Evolutionary conservation across 2,888 invertebrate species (phyloP), one percentile per base, ranked within the genome.

Genomic region (Ornithoptera alexandrae): DNA sequence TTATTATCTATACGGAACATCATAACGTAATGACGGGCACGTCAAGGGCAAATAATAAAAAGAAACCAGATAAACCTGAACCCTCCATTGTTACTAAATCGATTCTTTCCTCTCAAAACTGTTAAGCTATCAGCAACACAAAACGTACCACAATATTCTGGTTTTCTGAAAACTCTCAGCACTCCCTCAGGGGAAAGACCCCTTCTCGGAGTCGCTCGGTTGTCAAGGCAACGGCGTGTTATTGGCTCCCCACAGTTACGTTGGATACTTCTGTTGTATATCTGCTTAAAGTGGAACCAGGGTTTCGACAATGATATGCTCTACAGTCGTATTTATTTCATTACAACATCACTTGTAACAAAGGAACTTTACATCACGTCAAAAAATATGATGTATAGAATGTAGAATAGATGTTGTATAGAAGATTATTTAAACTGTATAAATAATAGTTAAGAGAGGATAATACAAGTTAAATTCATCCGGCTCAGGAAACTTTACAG

Each of bases 191-290:
- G 84, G 86, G 85, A 80, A 82, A 84, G 78, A 82, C 81, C 84
- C 90, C 89, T 85, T 86, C 83, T 81, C 76, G 78, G 79, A 79
- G 79, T 79, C 79, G 83, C 78, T 78, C 77, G 71, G 91, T 92
- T 84, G 81, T 81, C 84, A 91, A 90, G 84, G 76, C 82, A 82
- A 92, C 92, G 75, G 84, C 84, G 82, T 90, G 86, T 85, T 91
- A 87, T 89, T 89, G 87, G 87, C 89, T 88, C 91, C 90, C 89
- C 83, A 83, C 86, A 81, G 86, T 80, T 82, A 81, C 82, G 81
- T 80, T 83, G 77, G 76, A 80, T 79, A 77, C 78, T 78, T 79
- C 70, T 81, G 81, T 77, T 78, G 77, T 76, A 78, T 78, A 76
- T 75, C 76, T 77, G 76, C 77, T 75, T 73, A 77, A 76, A 75